Base-by-base conservation (phyloP, 2,113 vertebrate species). In the Asarcornis scutulata region DNA sequence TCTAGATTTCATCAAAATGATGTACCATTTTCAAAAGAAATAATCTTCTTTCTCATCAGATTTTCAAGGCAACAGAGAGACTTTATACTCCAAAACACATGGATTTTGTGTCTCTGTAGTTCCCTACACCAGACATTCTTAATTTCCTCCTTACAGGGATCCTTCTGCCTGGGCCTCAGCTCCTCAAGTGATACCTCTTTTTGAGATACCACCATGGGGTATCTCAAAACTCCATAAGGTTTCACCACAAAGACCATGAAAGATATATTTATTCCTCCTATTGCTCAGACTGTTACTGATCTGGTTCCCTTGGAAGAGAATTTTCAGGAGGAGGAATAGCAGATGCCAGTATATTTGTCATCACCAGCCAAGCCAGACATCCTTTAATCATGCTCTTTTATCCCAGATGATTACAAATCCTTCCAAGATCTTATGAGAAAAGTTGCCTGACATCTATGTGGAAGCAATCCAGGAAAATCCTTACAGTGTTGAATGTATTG, bases 291-390 rank as follows among this genome's bases (percentile, higher is more conserved):
- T 95, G 94, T 96, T 95, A 84, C 62, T 89, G 77, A 89, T 96
- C 81, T 95, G n/a, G 26, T 82, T 95, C 81, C 23, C 58, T 91
- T 73, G 48, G 80, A 95, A 82, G 86, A 91, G 48, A 92, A 60
- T 86, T 96, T 95, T 83, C 94, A 79, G 91, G 73, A 95, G 94
- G 86, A 97, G 88, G 69, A 50, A 92, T 31, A 92, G 86, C 95
- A 97, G 94, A 97, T 97, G 93, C 80, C 91, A 78, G 48, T 94
- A 42, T 94, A 93, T 95, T 96, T 96, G 95, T 96, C 95, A 89
- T 86, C 92, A 95, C 91, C 74, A 93, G 86, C 89, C 95, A 91
- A 93, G 86, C 73, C 86, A 95, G 83, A 77, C 66, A 48, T 95
- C 40, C 50, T 96, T 96, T 96, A 93, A 94, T 95, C 86, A 71